Percentiles rank a stretch among this genome's conserved stretches.
Conservation (phyloP, 2,888 invertebrate species). For the Leptogaster cylindrica region DNA sequence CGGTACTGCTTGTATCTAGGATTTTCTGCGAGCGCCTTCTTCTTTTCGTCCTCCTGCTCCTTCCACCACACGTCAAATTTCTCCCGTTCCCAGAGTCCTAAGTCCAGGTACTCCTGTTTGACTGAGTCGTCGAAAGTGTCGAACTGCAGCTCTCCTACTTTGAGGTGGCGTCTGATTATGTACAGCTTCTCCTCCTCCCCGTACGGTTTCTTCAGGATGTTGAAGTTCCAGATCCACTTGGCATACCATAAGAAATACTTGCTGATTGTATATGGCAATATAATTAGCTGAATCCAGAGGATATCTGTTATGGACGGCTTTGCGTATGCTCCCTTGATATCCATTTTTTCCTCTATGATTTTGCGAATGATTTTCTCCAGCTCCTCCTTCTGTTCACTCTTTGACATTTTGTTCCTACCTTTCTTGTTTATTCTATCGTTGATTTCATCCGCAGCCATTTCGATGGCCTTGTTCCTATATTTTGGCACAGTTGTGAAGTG, state of each 20-base stretch:
- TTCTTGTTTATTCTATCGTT: conserved; percentile 64
- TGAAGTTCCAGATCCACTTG: conserved; percentile 83
- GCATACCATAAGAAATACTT: conserved; percentile 77
- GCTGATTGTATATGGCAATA: conserved; percentile 77
- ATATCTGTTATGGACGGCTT: conserved; percentile 81
- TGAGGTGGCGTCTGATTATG: conserved; percentile 80
- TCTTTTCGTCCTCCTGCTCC: conserved; percentile 83
- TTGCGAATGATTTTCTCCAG: conserved; percentile 79
- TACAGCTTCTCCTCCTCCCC: conserved; percentile 84
- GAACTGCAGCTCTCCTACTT: conserved; percentile 74
- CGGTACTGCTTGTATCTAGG: conserved; percentile 87
- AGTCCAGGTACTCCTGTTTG: conserved; percentile 73
- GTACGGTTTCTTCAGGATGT: conserved; percentile 75
- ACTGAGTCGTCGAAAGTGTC: conserved; percentile 76
- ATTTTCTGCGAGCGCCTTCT: conserved; percentile 83
- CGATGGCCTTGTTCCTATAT: conserved; percentile 80
- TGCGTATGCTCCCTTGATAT: conserved; percentile 90
- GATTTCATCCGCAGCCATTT: conserved; percentile 68
- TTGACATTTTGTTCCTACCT: conserved; percentile 65
- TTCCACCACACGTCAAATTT: conserved; percentile 81
- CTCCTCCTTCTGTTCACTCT: conserved; percentile 74
- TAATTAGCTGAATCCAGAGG: conserved; percentile 82
- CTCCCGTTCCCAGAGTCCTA: conserved; percentile 82
- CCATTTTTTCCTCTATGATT: conserved; percentile 91
- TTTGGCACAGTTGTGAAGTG: conserved; percentile 88